phyloP scores from a whole-genome alignment of 1,140 invertebrate species.

The Platorchestia sp. region DNA sequence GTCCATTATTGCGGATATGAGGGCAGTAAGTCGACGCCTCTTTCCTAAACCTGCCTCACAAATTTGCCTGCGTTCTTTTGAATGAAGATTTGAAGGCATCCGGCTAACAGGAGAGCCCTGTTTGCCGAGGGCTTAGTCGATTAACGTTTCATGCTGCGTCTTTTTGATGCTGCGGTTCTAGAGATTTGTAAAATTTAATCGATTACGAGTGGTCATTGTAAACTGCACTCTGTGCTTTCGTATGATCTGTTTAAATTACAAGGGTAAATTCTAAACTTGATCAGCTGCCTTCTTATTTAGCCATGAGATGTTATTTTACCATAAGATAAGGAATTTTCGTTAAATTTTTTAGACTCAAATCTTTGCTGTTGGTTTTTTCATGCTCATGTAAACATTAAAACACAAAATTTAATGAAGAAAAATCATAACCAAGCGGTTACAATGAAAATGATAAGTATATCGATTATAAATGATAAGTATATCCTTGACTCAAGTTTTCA shows the following conservation, averaged over 20 bases:
- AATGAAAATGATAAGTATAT: no score
- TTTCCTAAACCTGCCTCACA: neutral
- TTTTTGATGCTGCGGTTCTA: neutral
- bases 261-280: neutral
- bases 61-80: neutral
- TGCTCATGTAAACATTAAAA: no score
- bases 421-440: no score
- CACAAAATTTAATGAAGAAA: no score
- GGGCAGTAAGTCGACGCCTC: neutral
- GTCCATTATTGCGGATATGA: neutral
- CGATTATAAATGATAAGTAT: no score
- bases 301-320: neutral
- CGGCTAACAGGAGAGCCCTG: neutral
- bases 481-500: no score
- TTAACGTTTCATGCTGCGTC: neutral
- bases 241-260: neutral
- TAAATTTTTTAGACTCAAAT: no score
- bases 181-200: neutral
- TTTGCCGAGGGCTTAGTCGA: neutral
- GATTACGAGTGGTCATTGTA: neutral
- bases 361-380: no score
- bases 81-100: neutral
- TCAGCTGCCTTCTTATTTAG: neutral
- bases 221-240: neutral
- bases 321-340: neutral